These are phyloP conservation scores for Oconnorella tubifera DNA, from an alignment of 2,888 invertebrate genomes.

Conservation along the genomic window DNA sequence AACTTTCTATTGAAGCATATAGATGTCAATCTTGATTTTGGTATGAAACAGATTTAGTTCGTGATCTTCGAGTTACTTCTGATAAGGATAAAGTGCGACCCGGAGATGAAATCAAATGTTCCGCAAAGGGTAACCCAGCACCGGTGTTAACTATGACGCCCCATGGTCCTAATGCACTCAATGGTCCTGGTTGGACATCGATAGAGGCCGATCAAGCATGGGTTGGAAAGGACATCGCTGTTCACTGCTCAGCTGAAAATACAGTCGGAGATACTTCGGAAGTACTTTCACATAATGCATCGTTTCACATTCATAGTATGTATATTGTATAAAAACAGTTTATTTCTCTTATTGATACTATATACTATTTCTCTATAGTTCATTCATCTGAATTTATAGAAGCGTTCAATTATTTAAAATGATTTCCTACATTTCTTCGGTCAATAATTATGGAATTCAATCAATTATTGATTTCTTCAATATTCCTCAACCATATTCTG, in stretches of 20 bases:
- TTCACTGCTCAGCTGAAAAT: slow-evolving; percentile 7
- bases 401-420: too few relatives aligned
- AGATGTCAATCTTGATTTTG: too few relatives aligned
- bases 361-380: too few relatives aligned
- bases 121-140: slow-evolving; percentile 30
- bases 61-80: slow-evolving; percentile 9
- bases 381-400: too few relatives aligned
- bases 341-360: too few relatives aligned
- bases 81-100: slow-evolving; percentile 1
- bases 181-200: slow-evolving; percentile 9
- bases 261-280: slow-evolving; percentile 5
- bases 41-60: slow-evolving; percentile 10
- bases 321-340: too few relatives aligned
- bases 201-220: neutral
- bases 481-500: too few relatives aligned
- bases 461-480: too few relatives aligned
- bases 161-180: neutral
- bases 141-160: slow-evolving; percentile 56
- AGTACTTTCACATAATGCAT: slow-evolving; percentile 49
- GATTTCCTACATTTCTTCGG: too few relatives aligned
- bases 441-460: too few relatives aligned
- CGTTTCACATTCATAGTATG: neutral
- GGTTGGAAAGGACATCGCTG: slow-evolving; percentile 1
- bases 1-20: too few relatives aligned
- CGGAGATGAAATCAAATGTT: slow-evolving; percentile 16